phyloP scores from a whole-genome alignment of 2,113 vertebrate genomes.

The Uropsilus gracilis region DNA sequence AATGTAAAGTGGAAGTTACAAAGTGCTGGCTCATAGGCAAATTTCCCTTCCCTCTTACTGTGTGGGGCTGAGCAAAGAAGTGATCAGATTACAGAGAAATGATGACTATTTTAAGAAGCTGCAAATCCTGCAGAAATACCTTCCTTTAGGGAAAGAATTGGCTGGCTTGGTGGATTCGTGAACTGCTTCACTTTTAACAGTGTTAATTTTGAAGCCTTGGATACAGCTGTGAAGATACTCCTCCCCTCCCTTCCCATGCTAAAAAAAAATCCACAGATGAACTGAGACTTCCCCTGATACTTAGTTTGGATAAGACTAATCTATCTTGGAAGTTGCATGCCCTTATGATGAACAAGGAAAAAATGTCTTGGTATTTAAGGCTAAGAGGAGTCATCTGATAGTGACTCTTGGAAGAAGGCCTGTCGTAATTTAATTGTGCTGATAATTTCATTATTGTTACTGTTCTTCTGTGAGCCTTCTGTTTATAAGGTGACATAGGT shows the following conservation, averaged over 20 bases:
- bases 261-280: background rate
- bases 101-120: background rate
- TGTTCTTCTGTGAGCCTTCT: background rate
- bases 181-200: background rate
- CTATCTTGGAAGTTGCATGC: background rate
- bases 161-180: background rate
- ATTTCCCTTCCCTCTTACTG: background rate
- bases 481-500: background rate
- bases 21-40: background rate
- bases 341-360: background rate
- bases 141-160: background rate
- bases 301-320: background rate
- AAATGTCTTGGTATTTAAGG: background rate
- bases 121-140: background rate
- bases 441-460: background rate
- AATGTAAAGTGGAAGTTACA: background rate
- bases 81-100: background rate
- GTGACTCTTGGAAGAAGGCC: background rate
- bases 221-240: background rate
- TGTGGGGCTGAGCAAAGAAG: background rate
- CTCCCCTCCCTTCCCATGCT: background rate
- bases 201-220: background rate
- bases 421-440: background rate
- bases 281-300: background rate
- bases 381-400: background rate